These are phyloP conservation scores for Apostichopus leukothele DNA, from an alignment of 53 echinoderm and acorn worm species.

Conservation along the genomic window DNA sequence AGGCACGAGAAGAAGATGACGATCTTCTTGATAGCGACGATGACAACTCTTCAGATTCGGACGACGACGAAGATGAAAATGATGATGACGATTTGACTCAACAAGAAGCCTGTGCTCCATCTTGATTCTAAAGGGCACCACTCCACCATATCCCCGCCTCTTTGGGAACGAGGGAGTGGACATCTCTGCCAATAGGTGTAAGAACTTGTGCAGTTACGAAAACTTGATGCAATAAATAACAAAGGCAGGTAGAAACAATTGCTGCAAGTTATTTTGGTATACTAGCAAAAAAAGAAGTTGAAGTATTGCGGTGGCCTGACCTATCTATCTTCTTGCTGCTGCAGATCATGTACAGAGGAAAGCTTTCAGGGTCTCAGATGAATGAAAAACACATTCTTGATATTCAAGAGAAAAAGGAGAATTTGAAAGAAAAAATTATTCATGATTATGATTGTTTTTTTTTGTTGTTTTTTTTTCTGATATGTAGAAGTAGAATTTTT, in stretches of 20 bases:
- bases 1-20: conserved; percentile 60
- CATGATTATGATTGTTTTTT: no score
- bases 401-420: no score
- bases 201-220: neutral
- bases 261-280: neutral
- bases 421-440: no score
- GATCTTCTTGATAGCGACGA: conserved; percentile 73
- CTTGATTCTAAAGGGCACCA: conserved; percentile 52
- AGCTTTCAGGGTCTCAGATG: neutral
- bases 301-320: neutral
- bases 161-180: no score
- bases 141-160: no score
- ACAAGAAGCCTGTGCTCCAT: conserved; percentile 30
- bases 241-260: neutral
- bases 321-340: neutral
- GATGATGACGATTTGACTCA: conserved; percentile 42
- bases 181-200: neutral
- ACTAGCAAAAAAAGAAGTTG: neutral
- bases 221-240: neutral
- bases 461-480: no score
- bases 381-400: neutral
- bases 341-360: neutral
- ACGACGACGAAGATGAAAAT: conserved; percentile 55
- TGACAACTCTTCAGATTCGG: conserved; percentile 63
- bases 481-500: no score